Conservation (phyloP, 2,797 vertebrate species). For the Tapera naevia region DNA sequence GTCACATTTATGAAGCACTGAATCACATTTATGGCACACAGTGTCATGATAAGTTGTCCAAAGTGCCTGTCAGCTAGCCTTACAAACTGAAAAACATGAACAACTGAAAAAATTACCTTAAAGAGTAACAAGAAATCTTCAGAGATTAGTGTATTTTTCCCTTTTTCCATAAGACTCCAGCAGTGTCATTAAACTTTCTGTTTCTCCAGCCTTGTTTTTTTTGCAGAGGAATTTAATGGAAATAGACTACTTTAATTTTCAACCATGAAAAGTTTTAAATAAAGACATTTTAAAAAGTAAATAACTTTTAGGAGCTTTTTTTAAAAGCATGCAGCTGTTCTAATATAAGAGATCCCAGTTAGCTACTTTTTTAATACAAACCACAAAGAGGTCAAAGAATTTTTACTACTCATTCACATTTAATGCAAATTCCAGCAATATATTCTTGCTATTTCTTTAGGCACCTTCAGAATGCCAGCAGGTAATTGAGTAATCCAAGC, state of each 20-base stretch:
- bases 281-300: slow-evolving; percentile 22
- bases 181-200: not conserved
- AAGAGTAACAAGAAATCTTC: slow-evolving; percentile 1
- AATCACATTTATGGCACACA: slow-evolving; percentile 61
- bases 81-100: slow-evolving; percentile 34
- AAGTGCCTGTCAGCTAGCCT: slow-evolving; percentile 66
- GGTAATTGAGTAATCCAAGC: slow-evolving; percentile 58
- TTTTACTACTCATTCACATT: slow-evolving; percentile 35
- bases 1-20: slow-evolving; percentile 70
- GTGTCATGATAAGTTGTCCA: slow-evolving; percentile 65
- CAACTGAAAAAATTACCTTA: not conserved
- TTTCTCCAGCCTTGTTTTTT: not conserved
- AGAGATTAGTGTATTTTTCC: not conserved
- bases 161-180: not conserved
- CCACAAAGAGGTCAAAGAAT: slow-evolving; percentile 47
- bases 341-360: not conserved
- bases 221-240: not conserved
- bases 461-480: slow-evolving; percentile 39
- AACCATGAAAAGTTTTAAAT: slow-evolving; percentile 23
- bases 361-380: slow-evolving; percentile 13
- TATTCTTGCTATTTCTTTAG: slow-evolving; percentile 34
- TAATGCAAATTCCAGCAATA: slow-evolving; percentile 60
- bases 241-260: slow-evolving; percentile 40
- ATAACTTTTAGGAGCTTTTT: slow-evolving; percentile 39
- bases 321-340: slow-evolving; percentile 54